Percentiles rank a stretch among this genome's conserved stretches.
phyloP scores from a whole-genome alignment of 2,113 vertebrate genomes.

The Ceyx margarethae region DNA sequence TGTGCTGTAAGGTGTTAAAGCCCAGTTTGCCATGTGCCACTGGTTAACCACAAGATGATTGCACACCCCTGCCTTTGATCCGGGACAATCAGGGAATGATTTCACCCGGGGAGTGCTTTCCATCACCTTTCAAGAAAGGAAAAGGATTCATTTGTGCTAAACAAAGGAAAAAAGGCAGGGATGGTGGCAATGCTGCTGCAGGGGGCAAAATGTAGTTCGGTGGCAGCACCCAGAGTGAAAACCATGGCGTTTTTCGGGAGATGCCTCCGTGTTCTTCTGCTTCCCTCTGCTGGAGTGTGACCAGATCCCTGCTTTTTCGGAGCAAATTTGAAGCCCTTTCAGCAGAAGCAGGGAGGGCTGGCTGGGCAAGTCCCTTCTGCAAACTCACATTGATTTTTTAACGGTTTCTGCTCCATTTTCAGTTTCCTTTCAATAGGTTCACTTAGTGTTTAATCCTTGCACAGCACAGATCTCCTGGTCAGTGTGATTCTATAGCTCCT shows the following conservation, averaged over 20 bases:
- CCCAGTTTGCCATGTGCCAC: not conserved
- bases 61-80: not conserved
- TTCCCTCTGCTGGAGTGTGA: slow-evolving; percentile 59
- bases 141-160: not conserved
- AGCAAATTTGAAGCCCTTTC: not conserved
- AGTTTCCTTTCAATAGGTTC: rapidly evolving
- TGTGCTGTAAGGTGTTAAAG: not conserved
- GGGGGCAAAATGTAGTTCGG: not conserved
- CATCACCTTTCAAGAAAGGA: not conserved
- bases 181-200: not conserved
- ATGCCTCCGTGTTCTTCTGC: slow-evolving; percentile 4
- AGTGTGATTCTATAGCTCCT: rapidly evolving
- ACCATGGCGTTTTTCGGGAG: rapidly evolving
- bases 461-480: rapidly evolving
- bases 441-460: rapidly evolving
- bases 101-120: not conserved
- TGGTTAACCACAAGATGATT: not conserved
- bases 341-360: not conserved
- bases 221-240: rapidly evolving
- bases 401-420: rapidly evolving
- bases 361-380: not conserved
- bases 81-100: not conserved
- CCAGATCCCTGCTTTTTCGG: not conserved
- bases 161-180: not conserved
- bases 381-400: not conserved